Base-by-base conservation (phyloP, 2,797 vertebrate genomes). In the Epinephelus malabaricus region DNA sequence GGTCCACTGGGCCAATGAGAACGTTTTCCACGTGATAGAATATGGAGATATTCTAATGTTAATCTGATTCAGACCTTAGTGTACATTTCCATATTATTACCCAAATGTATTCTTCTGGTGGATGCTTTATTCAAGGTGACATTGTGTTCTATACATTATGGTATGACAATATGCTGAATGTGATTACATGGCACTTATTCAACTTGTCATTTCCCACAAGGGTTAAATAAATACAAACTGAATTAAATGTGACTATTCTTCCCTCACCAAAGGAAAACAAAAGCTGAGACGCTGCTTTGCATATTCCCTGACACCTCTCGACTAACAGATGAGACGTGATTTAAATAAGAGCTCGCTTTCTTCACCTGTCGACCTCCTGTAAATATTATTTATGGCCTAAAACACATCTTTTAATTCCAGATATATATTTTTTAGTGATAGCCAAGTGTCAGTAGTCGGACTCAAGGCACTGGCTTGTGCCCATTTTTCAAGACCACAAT, bases 401-500 rank as follows among this genome's bases (percentile, higher is more conserved):
- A 93, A 92, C 86, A 68, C 86, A 92, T 91, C 87, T 94, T 94
- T 95, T 95, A 94, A 95, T 96, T 95, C 89, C 88, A 92, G 88
- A 93, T 93, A 86, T 92, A 82, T 93, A 83, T 92, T 96, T 96
- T 76, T 95, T 95, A 86, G 87, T 93, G 96, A 97, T 97, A 97
- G 96, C 94, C 95, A 95, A 96, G 94, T 96, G 95, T 94, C 91
- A 91, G 94, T 94, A 93, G 92, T 89, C 90, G 93, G 96, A 96
- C 95, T 95, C 92, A 93, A 95, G 87, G 93, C 91, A 91, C 93
- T 94, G 95, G 89, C 94, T 94, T 85, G 79, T 88, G 94, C 91
- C 96, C 95, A 97, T 98, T 98, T 97, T 97, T 99, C 96, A 98
- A 96, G 95, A 93, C 93, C 92, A 91, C n/a, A 79, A 96, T 98